Conservation (phyloP, 2,888 invertebrate genomes). For the Dryobotodes eremita region DNA sequence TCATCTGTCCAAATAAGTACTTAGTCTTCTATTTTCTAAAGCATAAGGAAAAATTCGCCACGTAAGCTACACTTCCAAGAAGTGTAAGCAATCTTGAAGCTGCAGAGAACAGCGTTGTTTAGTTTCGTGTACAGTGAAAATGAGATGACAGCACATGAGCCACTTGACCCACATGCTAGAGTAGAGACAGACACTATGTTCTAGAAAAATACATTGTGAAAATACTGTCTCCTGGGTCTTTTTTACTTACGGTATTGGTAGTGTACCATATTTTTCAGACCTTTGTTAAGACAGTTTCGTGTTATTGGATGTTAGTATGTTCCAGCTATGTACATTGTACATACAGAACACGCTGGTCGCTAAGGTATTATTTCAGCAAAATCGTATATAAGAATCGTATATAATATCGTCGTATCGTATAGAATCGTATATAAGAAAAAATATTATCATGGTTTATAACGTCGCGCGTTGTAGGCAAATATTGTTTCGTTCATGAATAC, state of each 20-base stretch:
- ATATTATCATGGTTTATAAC: background rate
- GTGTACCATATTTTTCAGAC: background rate
- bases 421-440: slow-evolving; percentile 1
- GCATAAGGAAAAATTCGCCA: background rate
- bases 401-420: no score
- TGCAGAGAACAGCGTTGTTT: slow-evolving; percentile 46
- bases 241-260: slow-evolving; percentile 12
- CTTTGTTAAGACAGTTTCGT: slow-evolving; percentile 1
- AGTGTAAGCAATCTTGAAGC: slow-evolving; percentile 31
- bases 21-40: background rate
- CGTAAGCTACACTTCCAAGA: slow-evolving; percentile 14
- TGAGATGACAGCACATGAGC: slow-evolving; percentile 63
- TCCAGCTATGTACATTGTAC: background rate
- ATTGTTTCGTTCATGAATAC: slow-evolving; percentile 9
- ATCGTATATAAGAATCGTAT: no score
- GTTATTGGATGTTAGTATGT: background rate
- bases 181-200: slow-evolving; percentile 19
- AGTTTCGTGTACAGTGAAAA: slow-evolving; percentile 56
- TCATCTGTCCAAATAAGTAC: background rate
- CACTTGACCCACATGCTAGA: slow-evolving; percentile 60
- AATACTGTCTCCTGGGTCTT: background rate
- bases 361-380: background rate
- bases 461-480: background rate
- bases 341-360: background rate
- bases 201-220: slow-evolving; percentile 36